phyloP scores from a whole-genome alignment of 30 jellyfish, hydroid and myxozoan species.

The Hydractinia echinata region DNA sequence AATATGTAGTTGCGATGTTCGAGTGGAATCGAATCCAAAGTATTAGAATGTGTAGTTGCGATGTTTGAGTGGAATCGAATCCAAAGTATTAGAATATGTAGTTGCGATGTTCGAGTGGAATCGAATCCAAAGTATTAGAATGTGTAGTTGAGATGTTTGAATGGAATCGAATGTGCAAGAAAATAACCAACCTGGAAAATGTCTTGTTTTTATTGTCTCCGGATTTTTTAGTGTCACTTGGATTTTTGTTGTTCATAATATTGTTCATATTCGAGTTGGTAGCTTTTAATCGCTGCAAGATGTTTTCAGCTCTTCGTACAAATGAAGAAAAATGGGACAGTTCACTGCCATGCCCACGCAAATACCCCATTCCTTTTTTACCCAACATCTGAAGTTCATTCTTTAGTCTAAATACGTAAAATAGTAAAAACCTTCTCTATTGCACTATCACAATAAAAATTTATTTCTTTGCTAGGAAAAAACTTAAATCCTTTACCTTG shows the following conservation, averaged over 20 bases:
- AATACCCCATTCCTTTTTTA: conserved; percentile 46
- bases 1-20: no score
- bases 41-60: no score
- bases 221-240: background rate
- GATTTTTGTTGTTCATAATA: background rate
- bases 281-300: conserved; percentile 18
- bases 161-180: no score
- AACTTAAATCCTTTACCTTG: background rate
- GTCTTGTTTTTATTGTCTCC: no score
- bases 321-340: conserved; percentile 50
- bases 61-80: no score
- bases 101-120: no score
- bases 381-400: conserved; percentile 15
- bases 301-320: conserved; percentile 52
- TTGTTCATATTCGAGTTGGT: background rate
- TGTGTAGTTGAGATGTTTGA: no score
- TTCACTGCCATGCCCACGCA: conserved; percentile 39
- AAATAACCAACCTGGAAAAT: no score
- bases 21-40: no score
- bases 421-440: background rate
- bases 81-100: no score
- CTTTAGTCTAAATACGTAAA: conserved; percentile 13
- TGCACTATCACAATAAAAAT: no score
- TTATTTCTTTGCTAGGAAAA: background rate
- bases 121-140: no score